Evolutionary conservation across 2,113 vertebrate species (phyloP), one percentile per base, ranked within the genome.

Genomic region (Diphyllodes magnificus): DNA sequence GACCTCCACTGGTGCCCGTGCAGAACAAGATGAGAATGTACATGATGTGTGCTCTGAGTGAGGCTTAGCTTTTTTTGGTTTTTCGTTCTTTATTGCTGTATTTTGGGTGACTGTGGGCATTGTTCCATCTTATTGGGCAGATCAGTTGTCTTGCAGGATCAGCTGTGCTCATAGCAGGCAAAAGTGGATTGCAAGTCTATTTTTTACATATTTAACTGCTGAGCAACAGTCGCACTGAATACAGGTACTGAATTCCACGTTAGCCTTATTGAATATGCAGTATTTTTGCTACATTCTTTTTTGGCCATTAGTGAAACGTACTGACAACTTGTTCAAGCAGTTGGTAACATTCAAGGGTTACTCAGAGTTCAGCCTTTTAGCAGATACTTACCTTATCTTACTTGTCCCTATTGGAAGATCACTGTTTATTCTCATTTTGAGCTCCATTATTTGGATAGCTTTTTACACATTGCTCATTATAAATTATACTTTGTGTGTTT

Each of bases 341-440:
- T 90, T 77, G 64, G 87, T 90, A 90, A 77, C 64, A 77, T 71
- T 35, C 71, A 65, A 72, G 73, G 97, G 95, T 97, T 94, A 95
- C 81, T 84, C 54, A 49, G 47, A 49, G 47, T 49, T 49, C 96
- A 97, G 57, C 82, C 86, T 97, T 83, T 97, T 97, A 96, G 93
- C 95, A 96, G 95, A 95, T 94, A 97, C 95, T 96, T 95, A 95
- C 86, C 95, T 97, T 97, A 97, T 98, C 95, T 96, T 92, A 47
- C 86, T 92, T 94, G 92, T 95, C 94, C 82, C 75, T 78, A 13
- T 65, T 95, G 89, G 92, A 95, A 95, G 90, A 94, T 84, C 65
- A 64, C 96, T 97, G 95, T 96, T 94, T 95, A 93, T 95, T 95
- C 88, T 97, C 92, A 97, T 94, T 93, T 91, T 86, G 86, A 93